A percentile compares a stretch with the other conserved stretches of the same genome.
phyloP scores from a whole-genome alignment of 2,888 invertebrate genomes.

The Agrotis segetum region DNA sequence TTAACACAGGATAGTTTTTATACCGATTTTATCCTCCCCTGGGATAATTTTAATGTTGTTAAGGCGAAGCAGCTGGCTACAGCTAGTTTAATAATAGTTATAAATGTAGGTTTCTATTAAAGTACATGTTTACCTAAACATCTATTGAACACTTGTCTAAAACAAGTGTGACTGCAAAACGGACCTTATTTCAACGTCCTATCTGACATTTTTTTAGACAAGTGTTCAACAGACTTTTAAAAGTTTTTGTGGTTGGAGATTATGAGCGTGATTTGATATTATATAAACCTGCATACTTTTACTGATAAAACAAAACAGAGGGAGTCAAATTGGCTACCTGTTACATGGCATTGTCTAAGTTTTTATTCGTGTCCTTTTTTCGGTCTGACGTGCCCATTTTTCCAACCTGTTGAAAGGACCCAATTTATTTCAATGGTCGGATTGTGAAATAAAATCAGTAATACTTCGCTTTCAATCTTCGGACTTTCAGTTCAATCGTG shows the following conservation, averaged over 20 bases:
- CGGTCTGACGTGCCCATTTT: background rate
- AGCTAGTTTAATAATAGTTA: background rate
- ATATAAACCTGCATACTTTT: background rate
- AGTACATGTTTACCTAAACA: background rate
- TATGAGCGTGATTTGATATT: too few relatives aligned
- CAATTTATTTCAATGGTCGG: background rate
- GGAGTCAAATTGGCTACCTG: background rate
- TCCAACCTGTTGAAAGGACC: constrained; percentile 13
- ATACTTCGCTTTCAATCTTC: background rate
- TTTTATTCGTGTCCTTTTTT: constrained; percentile 3
- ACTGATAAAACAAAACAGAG: background rate
- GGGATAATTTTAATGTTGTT: too few relatives aligned
- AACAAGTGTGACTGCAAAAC: too few relatives aligned
- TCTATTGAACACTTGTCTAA: too few relatives aligned
- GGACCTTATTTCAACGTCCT: too few relatives aligned
- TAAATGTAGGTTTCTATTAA: background rate
- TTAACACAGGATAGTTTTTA: too few relatives aligned
- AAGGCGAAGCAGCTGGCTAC: too few relatives aligned
- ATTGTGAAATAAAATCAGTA: background rate
- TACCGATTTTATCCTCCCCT: too few relatives aligned
- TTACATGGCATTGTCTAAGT: background rate
- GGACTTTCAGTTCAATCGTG: background rate
- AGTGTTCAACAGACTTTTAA: too few relatives aligned
- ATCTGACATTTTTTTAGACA: too few relatives aligned
- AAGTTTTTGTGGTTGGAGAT: too few relatives aligned